Evolutionary conservation across 1,140 invertebrate species (phyloP), one percentile per base, ranked within the genome.

Genomic region (Drosophila bocki): DNA sequence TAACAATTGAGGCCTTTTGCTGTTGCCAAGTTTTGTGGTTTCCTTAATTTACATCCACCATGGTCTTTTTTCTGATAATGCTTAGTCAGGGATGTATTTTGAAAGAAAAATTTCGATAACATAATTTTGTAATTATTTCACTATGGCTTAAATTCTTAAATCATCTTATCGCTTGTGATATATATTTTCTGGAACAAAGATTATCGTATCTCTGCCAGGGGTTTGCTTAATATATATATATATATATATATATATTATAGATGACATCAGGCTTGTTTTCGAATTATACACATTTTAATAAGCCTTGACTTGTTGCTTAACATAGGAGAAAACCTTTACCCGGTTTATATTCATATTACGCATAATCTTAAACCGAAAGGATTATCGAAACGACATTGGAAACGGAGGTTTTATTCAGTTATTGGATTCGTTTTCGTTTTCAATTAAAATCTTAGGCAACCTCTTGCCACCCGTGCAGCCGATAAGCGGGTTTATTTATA

Each of bases 401-500:
- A 8, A 13, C 37, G 3, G 4, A 9, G 35, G 35, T 4, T 32
- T 51, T 26, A n/a, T 15, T 39, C 11, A 57, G 22, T 33, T 37
- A 7, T 7, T 22, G 37, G 44, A 9, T 47, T 62, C 57, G n/a
- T 1, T 65, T 45, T 65, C 57, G 17, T 44, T 70, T 70, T 70
- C 62, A 70, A 70, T 70, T 70, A 70, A 42, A 70, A 45, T 42
- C 67, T 68, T 70, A 62, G 48, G 67, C 62, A 44, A 77, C 54
- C 35, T 51, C 19, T 56, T 39, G 32, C 65, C 47, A 60, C 56
- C 56, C 9, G 15, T 41, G 37, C 19, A 39, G 17, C 64, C 81
- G 79, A 86, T 86, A 82, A 87, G 61, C 67, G 19, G 17, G 11
- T 74, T 71, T 85, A 85, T 85, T 87, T 85, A 71, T 85, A 85